These are phyloP conservation scores for Catharus fuscescens DNA, from an alignment of 2,113 vertebrate species.

Conservation along the genomic window DNA sequence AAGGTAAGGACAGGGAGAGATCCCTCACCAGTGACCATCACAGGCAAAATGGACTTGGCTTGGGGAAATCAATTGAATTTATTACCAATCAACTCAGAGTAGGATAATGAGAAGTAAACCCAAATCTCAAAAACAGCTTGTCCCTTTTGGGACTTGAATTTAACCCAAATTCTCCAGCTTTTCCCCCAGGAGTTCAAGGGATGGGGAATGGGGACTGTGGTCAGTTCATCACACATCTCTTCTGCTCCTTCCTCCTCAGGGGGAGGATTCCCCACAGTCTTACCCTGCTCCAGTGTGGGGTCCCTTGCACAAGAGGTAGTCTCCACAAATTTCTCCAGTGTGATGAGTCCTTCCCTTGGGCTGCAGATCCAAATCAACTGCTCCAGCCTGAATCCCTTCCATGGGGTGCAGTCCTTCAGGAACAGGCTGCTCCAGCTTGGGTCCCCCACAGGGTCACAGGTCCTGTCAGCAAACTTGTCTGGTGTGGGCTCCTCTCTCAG, in stretches of 20 bases:
- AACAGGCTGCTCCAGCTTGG: neutral
- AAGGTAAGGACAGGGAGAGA: neutral
- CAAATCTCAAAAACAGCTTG: neutral
- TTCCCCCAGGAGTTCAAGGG: neutral
- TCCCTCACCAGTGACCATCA: neutral
- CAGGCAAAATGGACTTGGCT: rapidly evolving
- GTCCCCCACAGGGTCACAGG: neutral
- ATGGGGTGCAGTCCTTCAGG: neutral
- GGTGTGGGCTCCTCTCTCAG: neutral
- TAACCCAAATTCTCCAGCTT: neutral
- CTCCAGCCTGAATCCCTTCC: neutral
- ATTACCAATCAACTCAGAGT: neutral
- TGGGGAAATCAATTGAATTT: neutral
- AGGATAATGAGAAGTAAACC: neutral
- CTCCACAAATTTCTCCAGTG: neutral
- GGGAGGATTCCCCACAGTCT: neutral
- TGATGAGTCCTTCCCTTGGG: neutral
- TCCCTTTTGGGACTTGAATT: neutral
- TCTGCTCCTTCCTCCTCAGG: neutral
- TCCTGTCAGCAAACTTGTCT: neutral
- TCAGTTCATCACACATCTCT: rapidly evolving
- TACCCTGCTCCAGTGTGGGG: neutral
- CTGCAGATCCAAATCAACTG: neutral
- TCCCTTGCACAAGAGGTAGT: neutral
- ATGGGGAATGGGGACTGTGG: neutral